Base-by-base conservation (phyloP, 2,113 vertebrate genomes). In the Chaetodon trifascialis region DNA sequence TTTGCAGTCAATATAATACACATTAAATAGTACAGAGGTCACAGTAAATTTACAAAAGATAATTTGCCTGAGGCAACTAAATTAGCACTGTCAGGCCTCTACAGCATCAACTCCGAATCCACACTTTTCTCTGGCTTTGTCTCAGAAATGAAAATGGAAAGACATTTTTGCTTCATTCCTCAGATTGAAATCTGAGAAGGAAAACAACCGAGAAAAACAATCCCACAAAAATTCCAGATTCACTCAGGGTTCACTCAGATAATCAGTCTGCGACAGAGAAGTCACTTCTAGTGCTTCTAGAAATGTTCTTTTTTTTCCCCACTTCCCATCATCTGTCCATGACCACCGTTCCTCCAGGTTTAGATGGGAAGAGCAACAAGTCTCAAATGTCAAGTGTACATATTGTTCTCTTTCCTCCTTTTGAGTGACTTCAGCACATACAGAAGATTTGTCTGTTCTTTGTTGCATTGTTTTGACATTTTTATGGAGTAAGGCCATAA, bases 21-120 rank as follows among this genome's bases (percentile, higher is more conserved):
- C 91, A 94, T 87, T 89, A 84, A 92, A 90, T 93, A 88, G 83
- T 90, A 94, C 92, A 94, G 93, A 92, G 91, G 92, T 94, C 94
- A 94, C 90, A 91, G 92, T 91, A 93, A 88, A 93, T 93, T 92
- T 93, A 94, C 91, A 94, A 95, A 95, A 95, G 89, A 93, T 90
- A 92, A 86, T 89, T 76, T 94, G 93, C 90, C 93, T 83, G 88
- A 92, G 89, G 88, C 92, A 92, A 94, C 92, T 85, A 73, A 93
- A 94, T 93, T 90, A 89, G 91, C 86, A 88, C 76, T 82, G 87
- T 84, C 89, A 92, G 90, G 88, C 86, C 73, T 80, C 59, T 75
- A 55, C 73, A 86, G 75, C 76, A 82, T 63, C 64, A 51, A 46
- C 59, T 72, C 64, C 54, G 60, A 62, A 86, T 86, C 85, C 79